phyloP scores from a whole-genome alignment of 92 coral and sea anemone species.

The Zoanthus solanderi region DNA sequence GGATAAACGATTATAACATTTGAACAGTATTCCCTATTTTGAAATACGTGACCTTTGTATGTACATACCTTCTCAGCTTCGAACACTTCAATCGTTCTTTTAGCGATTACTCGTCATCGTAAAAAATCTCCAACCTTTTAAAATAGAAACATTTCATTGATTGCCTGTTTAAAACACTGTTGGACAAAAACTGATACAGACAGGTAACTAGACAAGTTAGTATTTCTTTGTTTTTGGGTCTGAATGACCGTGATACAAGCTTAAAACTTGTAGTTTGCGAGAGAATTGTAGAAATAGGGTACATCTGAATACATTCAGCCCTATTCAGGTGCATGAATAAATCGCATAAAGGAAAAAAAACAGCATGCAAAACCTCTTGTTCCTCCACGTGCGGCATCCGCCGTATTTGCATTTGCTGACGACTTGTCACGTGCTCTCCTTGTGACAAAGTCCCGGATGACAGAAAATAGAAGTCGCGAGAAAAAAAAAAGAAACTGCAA shows the following conservation, averaged over 20 bases:
- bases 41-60: neutral
- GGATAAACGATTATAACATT: neutral
- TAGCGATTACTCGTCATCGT: neutral
- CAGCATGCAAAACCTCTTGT: neutral
- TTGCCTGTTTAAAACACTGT: constrained; percentile 1
- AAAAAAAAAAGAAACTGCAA: neutral
- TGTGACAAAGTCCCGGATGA: constrained; percentile 1
- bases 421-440: constrained; percentile 18
- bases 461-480: neutral
- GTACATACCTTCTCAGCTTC: constrained; percentile 24
- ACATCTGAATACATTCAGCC: neutral
- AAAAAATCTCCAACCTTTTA: constrained; percentile 24
- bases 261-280: neutral
- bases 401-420: neutral
- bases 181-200: constrained; percentile 1
- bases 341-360: neutral
- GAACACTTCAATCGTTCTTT: constrained; percentile 26
- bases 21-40: neutral
- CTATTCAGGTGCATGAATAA: neutral
- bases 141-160: neutral
- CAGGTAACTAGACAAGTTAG: constrained; percentile 12
- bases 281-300: neutral
- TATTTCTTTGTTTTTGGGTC: neutral
- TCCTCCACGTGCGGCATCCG: neutral
- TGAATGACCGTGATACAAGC: constrained; percentile 1